phyloP scores from a whole-genome alignment of 2,888 invertebrate species.

The Criorhina ranunculi region DNA sequence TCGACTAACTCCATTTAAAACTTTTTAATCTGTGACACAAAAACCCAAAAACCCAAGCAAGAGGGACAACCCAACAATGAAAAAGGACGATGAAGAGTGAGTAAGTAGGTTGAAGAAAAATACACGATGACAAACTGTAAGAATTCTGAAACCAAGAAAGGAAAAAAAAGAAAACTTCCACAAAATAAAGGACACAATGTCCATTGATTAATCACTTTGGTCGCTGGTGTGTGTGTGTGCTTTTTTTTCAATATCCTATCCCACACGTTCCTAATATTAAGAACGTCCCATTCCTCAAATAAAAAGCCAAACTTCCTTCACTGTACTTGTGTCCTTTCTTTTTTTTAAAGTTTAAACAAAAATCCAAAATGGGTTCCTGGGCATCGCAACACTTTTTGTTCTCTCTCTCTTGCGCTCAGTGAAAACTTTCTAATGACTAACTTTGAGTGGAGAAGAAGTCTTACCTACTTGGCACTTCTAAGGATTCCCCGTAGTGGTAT shows the following conservation, averaged over 20 bases:
- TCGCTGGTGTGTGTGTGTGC: constrained; percentile 68
- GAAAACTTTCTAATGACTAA: constrained; percentile 68
- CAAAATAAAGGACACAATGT: constrained; percentile 75
- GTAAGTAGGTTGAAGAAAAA: constrained; percentile 56
- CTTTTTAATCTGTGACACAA: constrained; percentile 77
- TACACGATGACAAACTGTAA: constrained; percentile 65
- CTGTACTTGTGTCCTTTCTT: constrained; percentile 45
- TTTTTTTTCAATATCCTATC: constrained; percentile 69
- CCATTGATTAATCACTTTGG: constrained; percentile 76
- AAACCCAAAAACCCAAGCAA: constrained; percentile 49
- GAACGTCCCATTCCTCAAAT: constrained; percentile 38
- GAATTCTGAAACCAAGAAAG: constrained; percentile 32
- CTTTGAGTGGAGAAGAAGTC: constrained; percentile 41
- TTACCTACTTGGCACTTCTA: constrained; percentile 68
- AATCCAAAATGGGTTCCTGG: constrained; percentile 71
- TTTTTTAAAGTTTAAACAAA: constrained; percentile 50
- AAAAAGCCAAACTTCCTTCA: constrained; percentile 38
- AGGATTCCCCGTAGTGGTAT: constrained; percentile 43
- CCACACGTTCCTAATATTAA: constrained; percentile 52
- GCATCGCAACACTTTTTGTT: constrained; percentile 74
- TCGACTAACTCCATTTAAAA: constrained; percentile 77
- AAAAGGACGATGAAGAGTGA: constrained; percentile 12
- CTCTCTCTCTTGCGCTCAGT: constrained; percentile 20
- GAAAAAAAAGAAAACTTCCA: constrained; percentile 35
- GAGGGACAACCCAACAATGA: constrained; percentile 41